Evolutionary conservation across 2,113 vertebrate species (phyloP).

Genomic region (Pongo abelii): DNA sequence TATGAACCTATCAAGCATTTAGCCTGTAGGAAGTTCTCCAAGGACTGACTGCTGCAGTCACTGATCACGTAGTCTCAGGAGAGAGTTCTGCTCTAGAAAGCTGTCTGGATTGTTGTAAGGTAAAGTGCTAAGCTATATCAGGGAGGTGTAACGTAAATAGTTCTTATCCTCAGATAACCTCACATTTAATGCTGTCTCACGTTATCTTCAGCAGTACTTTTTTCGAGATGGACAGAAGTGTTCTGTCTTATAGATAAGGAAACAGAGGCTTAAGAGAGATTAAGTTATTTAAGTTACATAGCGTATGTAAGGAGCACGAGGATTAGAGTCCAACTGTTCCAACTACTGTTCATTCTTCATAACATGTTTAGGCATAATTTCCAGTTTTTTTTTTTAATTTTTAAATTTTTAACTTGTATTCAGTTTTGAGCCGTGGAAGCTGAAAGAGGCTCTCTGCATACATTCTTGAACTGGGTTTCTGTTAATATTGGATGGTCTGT

Average conservation of each 20-base stretch:
- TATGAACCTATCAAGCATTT: neutral
- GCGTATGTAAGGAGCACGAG: neutral
- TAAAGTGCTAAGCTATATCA: neutral
- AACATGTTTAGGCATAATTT: neutral
- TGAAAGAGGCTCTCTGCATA: neutral
- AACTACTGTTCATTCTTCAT: neutral
- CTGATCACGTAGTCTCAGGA: neutral
- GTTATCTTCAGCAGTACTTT: neutral
- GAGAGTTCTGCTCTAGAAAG: neutral
- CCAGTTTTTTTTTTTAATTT: neutral
- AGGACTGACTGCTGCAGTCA: neutral
- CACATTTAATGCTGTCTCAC: neutral
- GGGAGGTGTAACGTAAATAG: neutral
- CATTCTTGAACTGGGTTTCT: neutral
- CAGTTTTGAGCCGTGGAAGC: neutral
- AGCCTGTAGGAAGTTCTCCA: neutral
- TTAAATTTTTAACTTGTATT: neutral
- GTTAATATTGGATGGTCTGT: neutral
- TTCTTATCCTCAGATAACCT: neutral
- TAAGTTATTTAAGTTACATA: neutral
- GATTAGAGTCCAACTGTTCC: neutral
- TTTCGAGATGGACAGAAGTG: neutral
- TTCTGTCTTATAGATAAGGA: neutral
- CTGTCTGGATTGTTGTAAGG: neutral
- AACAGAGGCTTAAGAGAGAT: neutral